A percentile compares a stretch with the other conserved stretches of the same genome.
Conservation (phyloP, 2,113 vertebrate genomes). For the Ariopsis seemanni region DNA sequence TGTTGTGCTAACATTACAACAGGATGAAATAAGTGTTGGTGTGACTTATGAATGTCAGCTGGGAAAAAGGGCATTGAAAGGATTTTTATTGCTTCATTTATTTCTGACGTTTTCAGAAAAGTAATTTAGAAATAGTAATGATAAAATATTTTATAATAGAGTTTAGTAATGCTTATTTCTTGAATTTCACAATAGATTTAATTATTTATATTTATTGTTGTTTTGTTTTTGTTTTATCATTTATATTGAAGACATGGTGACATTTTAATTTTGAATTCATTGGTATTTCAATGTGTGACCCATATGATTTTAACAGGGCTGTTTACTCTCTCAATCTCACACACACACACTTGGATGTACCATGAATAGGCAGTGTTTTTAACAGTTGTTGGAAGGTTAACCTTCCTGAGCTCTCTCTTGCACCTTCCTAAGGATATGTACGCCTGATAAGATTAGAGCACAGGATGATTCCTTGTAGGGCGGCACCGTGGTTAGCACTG, state of each 20-base stretch:
- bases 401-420: conserved; percentile 10
- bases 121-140: background rate
- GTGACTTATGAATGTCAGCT: background rate
- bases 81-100: background rate
- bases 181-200: background rate
- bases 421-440: conserved; percentile 11
- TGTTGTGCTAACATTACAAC: background rate
- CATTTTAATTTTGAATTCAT: background rate
- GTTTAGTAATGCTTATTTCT: background rate
- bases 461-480: background rate
- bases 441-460: background rate
- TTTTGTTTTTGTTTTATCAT: background rate
- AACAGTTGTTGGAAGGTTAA: conserved; percentile 36
- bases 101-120: background rate
- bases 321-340: background rate
- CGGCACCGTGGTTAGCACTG: no score
- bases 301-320: background rate
- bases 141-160: background rate
- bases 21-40: background rate
- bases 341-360: conserved; percentile 12
- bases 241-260: background rate
- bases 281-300: background rate
- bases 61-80: no score
- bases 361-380: conserved; percentile 28
- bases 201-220: background rate